Conservation (phyloP, 2,888 invertebrate species). For the Lasioglossum villosulum region DNA sequence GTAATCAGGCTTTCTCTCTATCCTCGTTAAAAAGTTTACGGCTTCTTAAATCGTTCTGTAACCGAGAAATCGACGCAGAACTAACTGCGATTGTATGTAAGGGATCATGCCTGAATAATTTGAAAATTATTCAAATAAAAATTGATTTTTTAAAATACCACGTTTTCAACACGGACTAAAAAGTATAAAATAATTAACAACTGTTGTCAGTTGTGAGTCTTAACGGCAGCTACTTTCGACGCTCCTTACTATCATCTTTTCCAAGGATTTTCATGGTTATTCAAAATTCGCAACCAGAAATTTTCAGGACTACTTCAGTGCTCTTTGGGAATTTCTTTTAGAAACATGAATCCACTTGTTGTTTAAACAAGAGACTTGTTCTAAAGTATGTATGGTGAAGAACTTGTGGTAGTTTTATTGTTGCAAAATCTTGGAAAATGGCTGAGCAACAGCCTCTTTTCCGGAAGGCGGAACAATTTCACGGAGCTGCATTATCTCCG, state of each 20-base stretch:
- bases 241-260: too few species aligned
- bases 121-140: too few species aligned
- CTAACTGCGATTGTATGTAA: background rate
- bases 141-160: too few species aligned
- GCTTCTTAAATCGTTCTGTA: background rate
- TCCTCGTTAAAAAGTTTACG: background rate
- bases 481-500: background rate
- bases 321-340: background rate
- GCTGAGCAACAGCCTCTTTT: background rate
- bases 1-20: background rate
- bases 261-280: too few species aligned
- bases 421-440: background rate
- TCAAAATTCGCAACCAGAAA: too few species aligned
- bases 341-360: background rate
- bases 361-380: background rate
- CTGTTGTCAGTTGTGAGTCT: too few species aligned
- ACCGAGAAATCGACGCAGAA: background rate
- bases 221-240: too few species aligned
- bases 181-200: too few species aligned
- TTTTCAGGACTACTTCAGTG: too few species aligned
- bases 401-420: background rate
- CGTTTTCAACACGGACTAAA: too few species aligned
- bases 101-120: background rate
- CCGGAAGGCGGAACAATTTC: background rate
- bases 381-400: background rate